A percentile compares a stretch with the other conserved stretches of the same genome.
Evolutionary conservation across 2,113 vertebrate species (phyloP).

Genomic region (Microtus richardsoni): DNA sequence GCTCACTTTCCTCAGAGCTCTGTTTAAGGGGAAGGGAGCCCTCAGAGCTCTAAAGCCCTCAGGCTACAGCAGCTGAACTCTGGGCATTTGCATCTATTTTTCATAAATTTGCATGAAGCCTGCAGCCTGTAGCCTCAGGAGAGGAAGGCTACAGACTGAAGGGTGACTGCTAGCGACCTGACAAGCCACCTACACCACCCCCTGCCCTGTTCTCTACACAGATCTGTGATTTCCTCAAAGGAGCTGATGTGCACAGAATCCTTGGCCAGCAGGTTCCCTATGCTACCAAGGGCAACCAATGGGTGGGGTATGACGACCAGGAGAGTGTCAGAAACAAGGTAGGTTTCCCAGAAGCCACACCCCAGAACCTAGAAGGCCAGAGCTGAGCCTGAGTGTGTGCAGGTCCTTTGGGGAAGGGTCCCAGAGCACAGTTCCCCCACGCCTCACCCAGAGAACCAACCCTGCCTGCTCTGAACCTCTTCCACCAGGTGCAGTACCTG

Average conservation of each 20-base stretch:
- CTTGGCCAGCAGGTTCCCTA: conserved; percentile 89
- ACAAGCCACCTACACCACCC: not conserved
- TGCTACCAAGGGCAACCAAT: conserved; percentile 86
- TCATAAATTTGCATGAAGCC: not conserved
- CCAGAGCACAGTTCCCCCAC: not conserved
- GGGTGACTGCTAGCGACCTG: not conserved
- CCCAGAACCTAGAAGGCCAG: not conserved
- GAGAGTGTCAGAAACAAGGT: conserved; percentile 89
- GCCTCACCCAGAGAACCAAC: not conserved
- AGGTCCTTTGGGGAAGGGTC: not conserved
- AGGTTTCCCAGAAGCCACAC: not conserved
- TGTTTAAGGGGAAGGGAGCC: not conserved
- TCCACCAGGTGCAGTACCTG: conserved; percentile 86
- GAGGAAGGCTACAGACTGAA: not conserved
- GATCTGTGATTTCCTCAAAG: conserved; percentile 87
- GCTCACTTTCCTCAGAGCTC: not conserved
- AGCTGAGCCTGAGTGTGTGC: too few relatives aligned
- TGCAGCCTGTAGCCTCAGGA: too few relatives aligned
- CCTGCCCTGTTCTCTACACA: conserved; percentile 60
- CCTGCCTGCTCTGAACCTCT: not conserved
- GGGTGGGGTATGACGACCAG: conserved; percentile 91
- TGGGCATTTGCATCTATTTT: not conserved
- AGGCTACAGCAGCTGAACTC: not conserved
- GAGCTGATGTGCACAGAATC: conserved; percentile 81
- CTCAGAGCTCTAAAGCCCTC: not conserved